phyloP scores from a whole-genome alignment of 1,140 invertebrate species.

The Temnothorax longispinosus region DNA sequence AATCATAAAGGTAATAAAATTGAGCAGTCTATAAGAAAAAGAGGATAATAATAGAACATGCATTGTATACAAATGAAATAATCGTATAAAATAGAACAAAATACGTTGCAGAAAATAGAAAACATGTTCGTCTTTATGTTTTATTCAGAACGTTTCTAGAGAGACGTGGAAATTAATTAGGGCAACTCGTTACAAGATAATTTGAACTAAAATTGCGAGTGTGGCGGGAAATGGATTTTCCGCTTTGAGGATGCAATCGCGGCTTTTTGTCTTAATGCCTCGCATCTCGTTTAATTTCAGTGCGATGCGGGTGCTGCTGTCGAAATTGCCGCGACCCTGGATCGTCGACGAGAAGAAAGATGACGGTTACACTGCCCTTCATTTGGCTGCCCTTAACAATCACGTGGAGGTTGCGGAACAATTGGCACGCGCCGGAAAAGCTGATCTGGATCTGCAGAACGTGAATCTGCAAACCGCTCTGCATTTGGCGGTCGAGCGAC shows the following conservation, averaged over 20 bases:
- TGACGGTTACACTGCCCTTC: constrained; percentile 98
- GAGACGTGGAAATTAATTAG: constrained; percentile 7
- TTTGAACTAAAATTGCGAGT: neutral
- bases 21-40: neutral
- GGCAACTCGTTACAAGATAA: constrained; percentile 10
- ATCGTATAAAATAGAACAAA: neutral
- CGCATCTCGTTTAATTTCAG: constrained; percentile 85
- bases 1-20: neutral
- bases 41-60: neutral
- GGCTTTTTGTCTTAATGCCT: neutral
- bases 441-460: constrained; percentile 97
- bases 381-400: constrained; percentile 98
- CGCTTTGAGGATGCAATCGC: neutral
- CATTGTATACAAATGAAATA: neutral
- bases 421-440: constrained; percentile 94
- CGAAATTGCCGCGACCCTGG: constrained; percentile 97
- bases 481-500: constrained; percentile 97
- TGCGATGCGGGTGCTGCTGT: constrained; percentile 97
- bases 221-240: neutral
- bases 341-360: constrained; percentile 99
- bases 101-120: neutral
- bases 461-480: constrained; percentile 98
- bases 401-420: constrained; percentile 98
- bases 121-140: neutral
- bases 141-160: neutral